Conservation (phyloP, 35 echinoderm and acorn worm species). For the Amphiura filiformis region DNA sequence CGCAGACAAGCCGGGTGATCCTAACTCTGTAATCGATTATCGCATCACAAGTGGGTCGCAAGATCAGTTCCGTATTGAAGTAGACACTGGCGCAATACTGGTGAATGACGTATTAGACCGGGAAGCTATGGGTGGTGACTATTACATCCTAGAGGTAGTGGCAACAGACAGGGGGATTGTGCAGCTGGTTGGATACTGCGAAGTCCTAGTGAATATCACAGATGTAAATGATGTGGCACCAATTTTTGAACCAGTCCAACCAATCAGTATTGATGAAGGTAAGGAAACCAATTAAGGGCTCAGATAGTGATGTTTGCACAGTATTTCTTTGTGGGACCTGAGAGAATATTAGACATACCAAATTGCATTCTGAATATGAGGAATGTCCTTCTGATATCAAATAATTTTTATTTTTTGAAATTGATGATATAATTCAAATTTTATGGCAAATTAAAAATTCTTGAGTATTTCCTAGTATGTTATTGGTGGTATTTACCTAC, state of each 20-base stretch:
- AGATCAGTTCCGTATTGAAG: not conserved
- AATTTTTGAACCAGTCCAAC: not conserved
- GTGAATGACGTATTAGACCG: not conserved
- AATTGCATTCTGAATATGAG: no score
- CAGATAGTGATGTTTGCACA: no score
- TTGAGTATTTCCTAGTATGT: no score
- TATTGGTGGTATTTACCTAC: no score
- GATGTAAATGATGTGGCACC: not conserved
- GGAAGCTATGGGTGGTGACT: not conserved
- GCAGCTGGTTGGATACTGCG: not conserved
- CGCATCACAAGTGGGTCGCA: constrained; percentile 12
- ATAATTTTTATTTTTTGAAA: no score
- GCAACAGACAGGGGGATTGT: not conserved
- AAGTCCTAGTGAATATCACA: not conserved
- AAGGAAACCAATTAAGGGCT: not conserved
- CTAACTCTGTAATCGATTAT: constrained; percentile 36
- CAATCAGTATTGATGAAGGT: not conserved
- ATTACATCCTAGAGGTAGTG: not conserved
- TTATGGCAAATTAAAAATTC: no score
- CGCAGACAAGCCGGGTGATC: constrained; percentile 32
- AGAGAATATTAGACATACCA: no score
- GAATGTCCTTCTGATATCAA: no score
- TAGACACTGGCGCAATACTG: not conserved
- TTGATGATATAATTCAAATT: no score
- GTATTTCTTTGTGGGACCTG: no score